These are phyloP conservation scores for Eledone cirrhosa DNA, from an alignment of 2,888 invertebrate genomes.

Conservation along the genomic window DNA sequence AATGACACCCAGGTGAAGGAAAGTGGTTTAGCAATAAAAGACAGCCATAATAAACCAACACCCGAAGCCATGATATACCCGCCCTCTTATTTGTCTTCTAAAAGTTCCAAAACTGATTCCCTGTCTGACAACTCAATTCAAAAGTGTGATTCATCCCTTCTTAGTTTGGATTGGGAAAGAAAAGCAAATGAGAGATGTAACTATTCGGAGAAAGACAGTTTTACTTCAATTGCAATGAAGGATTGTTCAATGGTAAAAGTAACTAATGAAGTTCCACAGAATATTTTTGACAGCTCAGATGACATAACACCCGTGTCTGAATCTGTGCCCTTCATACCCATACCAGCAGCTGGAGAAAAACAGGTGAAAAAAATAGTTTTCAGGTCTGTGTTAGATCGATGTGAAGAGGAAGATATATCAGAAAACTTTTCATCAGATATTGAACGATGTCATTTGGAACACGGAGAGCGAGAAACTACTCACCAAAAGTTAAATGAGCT, in stretches of 20 bases:
- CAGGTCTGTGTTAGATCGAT: neutral
- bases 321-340: neutral
- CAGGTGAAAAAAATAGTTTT: neutral
- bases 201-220: neutral
- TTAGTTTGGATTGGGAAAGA: neutral
- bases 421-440: no score
- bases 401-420: no score
- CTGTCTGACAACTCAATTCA: neutral
- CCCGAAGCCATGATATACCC: no score
- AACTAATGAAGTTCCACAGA: constrained; percentile 1
- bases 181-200: neutral
- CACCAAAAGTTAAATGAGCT: neutral
- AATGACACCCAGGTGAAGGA: no score
- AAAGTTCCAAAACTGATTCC: neutral
- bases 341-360: neutral
- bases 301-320: neutral
- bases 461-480: neutral
- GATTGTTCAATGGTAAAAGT: constrained; percentile 15
- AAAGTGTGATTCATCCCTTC: neutral
- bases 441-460: neutral
- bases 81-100: neutral
- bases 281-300: constrained; percentile 1
- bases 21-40: no score
- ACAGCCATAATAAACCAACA: no score
- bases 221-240: neutral